Evolutionary conservation across 2,888 invertebrate genomes (phyloP), one percentile per base, ranked within the genome.

Genomic region (Eupithecia abbreviata): DNA sequence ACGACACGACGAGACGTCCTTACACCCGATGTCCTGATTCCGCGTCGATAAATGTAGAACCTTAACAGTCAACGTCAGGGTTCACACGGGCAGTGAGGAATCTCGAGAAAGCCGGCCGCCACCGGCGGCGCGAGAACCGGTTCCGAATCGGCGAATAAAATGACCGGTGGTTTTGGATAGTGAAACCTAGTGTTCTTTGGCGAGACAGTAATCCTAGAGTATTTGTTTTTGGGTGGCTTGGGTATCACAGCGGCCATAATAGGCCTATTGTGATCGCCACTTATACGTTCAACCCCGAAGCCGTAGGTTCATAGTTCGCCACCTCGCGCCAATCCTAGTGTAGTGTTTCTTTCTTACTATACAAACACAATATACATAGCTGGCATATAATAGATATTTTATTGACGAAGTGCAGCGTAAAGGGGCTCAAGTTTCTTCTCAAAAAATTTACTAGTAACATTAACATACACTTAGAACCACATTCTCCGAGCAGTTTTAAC

Each of bases 21-120:
- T 58, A 62, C 12, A 62, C 12, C 10, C 18, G 15, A 18, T 30
- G 10, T n/a, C 30, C 10, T 12, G 62, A 62, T 62, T 62, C 18
- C 62, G 30, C 30, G 62, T 62, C 62, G 30, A 12, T 62, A 10
- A 62, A 62, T 62, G n/a, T 43, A 43, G 42, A n/a, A 30, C 68
- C 15, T 7, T 68, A 69, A 58, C 73, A 71, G 66, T 47, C 74
- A 65, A 73, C 81, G 85, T 89, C 88, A 86, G 86, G 86, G 87
- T 89, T 89, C 87, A 89, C 89, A 89, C 89, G 86, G 81, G 81
- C 81, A 82, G 85, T 83, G 84, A 87, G 93, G 94, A 94, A 94
- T 95, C 94, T 93, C 90, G 94, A 89, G 94, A 95, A 95, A 95
- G 94, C 94, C 93, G 93, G 92, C 91, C 92, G 92, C 92, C 92